Evolutionary conservation across 2,113 vertebrate genomes (phyloP), one percentile per base, ranked within the genome.

Genomic region (Pipa parva): DNA sequence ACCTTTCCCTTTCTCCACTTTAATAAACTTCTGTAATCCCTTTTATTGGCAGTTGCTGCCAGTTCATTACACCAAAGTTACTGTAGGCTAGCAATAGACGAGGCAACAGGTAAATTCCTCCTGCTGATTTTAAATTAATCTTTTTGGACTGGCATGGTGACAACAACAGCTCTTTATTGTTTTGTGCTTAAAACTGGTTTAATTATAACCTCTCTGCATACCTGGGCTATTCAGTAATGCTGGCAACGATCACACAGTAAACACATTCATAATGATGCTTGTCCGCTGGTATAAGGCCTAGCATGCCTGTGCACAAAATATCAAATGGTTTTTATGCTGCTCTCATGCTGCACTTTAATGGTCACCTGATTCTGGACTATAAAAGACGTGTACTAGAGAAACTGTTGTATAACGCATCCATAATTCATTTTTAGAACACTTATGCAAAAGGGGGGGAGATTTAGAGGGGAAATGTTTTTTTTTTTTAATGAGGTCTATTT

Each of bases 91-190:
- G 17, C n/a, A 29, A 5, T 5, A 54, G 50, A 56, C 27, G 5
- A 27, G 2, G 27, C 52, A 56, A 56, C 27, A 56, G 50, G 50
- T 54, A 56, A 56, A 3, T 20, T 22, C 29, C 20, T 36, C 29
- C 28, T 18, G 55, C 55, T 58, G 55, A 11, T 56, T 58, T 37
- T 36, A 58, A 58, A 58, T 58, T 18, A 56, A 56, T 28, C n/a
- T 33, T 22, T 18, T 17, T 21, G 29, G 29, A 33, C 55, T 58
- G 28, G 55, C 55, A 58, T 31, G 22, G 55, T 6, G 29, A 13
- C 55, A 36, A 10, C 37, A 58, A 58, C 29, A 58, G 18, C 27
- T 8, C 5, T 36, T 33, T 15, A 31, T 58, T 58, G 22, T 36
- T 58, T 58, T 56, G 20, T 18, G 4, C 54, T 56, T 22, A 37